Base-by-base conservation (phyloP, 2,888 invertebrate species). In the Oscheius sp. region DNA sequence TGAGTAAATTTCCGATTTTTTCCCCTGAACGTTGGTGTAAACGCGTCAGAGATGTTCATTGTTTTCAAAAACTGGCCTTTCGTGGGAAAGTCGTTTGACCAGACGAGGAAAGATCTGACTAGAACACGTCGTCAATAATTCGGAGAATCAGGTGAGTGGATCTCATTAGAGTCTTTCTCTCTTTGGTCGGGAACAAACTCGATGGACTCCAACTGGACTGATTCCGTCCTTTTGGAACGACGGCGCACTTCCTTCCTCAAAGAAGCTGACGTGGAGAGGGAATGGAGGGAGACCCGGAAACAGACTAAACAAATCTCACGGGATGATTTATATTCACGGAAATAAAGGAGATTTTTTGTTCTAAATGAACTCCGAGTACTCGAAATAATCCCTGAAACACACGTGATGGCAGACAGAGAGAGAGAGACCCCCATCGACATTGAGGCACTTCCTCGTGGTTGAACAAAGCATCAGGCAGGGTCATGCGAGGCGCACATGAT, bases 401-500 rank as follows among this genome's bases (percentile, higher is more conserved):
- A 25, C 20, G 17, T 12, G 17, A 48, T 42, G 42, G 8, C 12
- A 46, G 46, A 6, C 48, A 25, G 25, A 23, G 23, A 17, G 12
- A 48, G 10, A 25, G 27, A 20, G 48, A 29, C 33, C 53, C 27
- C n/a, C 53, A 31, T 29, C 31, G 15, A 53, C 55, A 55, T 55
- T 55, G 55, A 55, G 34, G 55, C 55, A 55, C 55, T 55, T 55
- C 55, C 55, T 55, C 55, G 34, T 55, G 27, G 52, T n/a, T 29
- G 53, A 33, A 55, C 55, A 61, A 61, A 33, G 33, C 55, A 34
- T 15, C 55, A 45, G 61, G 45, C 61, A 29, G 45, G 42, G 61
- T 61, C 61, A 61, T 42, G 45, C 45, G 61, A 45, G 61, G 42
- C 45, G 45, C 61, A 61, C 45, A 45, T 61, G 61, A 61, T 27